Evolutionary conservation across 2,113 vertebrate genomes (phyloP).

Genomic region (Chaenocephalus aceratus): DNA sequence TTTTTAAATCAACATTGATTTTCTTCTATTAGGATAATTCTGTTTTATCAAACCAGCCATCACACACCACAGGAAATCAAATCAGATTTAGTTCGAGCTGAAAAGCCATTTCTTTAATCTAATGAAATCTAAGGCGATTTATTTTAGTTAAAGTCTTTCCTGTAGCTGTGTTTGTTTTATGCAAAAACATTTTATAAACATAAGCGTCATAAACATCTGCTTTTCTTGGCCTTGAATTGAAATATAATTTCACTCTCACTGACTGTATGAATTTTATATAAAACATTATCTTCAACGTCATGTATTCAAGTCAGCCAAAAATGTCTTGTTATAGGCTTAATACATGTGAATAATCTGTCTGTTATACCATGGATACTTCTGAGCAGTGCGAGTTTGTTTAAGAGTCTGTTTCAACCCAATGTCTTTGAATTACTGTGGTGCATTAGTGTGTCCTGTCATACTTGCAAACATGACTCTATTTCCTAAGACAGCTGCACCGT

Average conservation of each 20-base stretch:
- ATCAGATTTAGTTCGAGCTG: slow-evolving; percentile 19
- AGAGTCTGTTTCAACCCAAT: slow-evolving; percentile 16
- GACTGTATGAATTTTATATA: neutral
- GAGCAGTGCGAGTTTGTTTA: neutral
- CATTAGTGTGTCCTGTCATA: slow-evolving; percentile 49
- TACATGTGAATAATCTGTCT: slow-evolving; percentile 1
- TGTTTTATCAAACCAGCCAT: slow-evolving; percentile 28
- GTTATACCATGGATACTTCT: neutral
- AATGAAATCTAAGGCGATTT: neutral
- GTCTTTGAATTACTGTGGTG: slow-evolving; percentile 30
- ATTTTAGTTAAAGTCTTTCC: neutral
- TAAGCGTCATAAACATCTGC: neutral
- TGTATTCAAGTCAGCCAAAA: slow-evolving; percentile 29
- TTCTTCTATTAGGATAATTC: slow-evolving; percentile 24
- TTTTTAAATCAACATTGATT: slow-evolving; percentile 47
- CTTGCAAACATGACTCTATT: slow-evolving; percentile 54
- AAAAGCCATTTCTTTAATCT: slow-evolving; percentile 24
- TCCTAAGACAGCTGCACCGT: slow-evolving; percentile 35
- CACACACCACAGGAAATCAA: slow-evolving; percentile 2
- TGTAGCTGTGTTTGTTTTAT: slow-evolving; percentile 2
- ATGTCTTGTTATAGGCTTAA: slow-evolving; percentile 9
- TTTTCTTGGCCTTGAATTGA: neutral
- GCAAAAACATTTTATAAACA: slow-evolving; percentile 33
- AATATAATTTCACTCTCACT: slow-evolving; percentile 1
- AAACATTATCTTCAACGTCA: neutral